These are phyloP conservation scores for Gadopsis bispinosus DNA, from an alignment of 2,797 vertebrate species.

Conservation along the genomic window DNA sequence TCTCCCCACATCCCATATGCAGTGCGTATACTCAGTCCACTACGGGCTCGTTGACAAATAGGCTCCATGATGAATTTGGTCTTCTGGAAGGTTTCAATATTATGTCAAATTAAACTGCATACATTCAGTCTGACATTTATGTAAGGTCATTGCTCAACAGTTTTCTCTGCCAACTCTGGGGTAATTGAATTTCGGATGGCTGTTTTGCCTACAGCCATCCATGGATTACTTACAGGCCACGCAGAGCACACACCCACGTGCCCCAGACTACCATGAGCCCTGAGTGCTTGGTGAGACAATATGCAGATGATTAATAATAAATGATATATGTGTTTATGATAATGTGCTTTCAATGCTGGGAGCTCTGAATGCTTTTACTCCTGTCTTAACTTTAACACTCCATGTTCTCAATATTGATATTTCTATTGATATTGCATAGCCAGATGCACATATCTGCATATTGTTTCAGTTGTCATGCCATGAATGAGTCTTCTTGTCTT, in stretches of 20 bases:
- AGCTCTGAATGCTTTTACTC: neutral
- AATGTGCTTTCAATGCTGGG: neutral
- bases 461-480: neutral
- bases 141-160: constrained; percentile 75
- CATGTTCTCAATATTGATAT: constrained; percentile 20
- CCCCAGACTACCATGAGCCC: constrained; percentile 7
- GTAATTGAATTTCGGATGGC: constrained; percentile 73
- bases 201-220: constrained; percentile 58
- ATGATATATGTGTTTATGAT: constrained; percentile 19
- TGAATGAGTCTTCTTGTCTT: neutral
- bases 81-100: constrained; percentile 59
- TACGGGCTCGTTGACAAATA: constrained; percentile 57
- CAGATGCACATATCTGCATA: constrained; percentile 6
- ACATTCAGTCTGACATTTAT: constrained; percentile 72
- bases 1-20: neutral
- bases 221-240: constrained; percentile 58
- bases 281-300: constrained; percentile 23
- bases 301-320: constrained; percentile 38
- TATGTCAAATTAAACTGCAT: constrained; percentile 73
- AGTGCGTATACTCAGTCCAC: neutral
- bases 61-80: constrained; percentile 54
- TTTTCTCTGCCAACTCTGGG: constrained; percentile 59
- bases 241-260: constrained; percentile 26
- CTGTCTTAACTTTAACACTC: neutral
- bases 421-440: constrained; percentile 27